Evolutionary conservation across 2,888 invertebrate genomes (phyloP).

Genomic region (Cosmorhoe ocellata): DNA sequence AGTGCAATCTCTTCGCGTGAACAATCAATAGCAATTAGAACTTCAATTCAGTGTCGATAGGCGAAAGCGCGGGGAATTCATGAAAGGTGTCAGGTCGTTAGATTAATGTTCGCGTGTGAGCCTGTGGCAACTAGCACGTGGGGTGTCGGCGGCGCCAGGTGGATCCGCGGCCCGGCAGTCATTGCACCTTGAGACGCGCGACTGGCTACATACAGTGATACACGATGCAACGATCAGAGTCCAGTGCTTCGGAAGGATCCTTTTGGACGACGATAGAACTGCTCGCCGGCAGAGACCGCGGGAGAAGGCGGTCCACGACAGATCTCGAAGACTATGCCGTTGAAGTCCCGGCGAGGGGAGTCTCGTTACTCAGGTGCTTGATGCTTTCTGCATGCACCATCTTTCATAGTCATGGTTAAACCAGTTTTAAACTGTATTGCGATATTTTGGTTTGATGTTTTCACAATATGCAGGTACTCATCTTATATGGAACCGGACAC

Average conservation of each 20-base stretch:
- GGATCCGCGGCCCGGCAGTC: slow-evolving; percentile 61
- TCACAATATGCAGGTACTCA: too few species aligned
- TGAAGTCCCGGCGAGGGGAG: slow-evolving; percentile 50
- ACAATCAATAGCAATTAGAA: slow-evolving; percentile 48
- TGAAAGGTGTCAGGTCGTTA: slow-evolving; percentile 60
- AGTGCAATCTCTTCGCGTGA: slow-evolving; percentile 20
- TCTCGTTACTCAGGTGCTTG: slow-evolving; percentile 67
- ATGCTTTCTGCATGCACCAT: slow-evolving; percentile 18
- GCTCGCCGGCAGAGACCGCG: slow-evolving; percentile 71
- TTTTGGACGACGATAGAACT: slow-evolving; percentile 86
- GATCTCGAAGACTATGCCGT: slow-evolving; percentile 62
- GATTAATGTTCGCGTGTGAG: slow-evolving; percentile 78
- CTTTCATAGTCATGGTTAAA: not conserved
- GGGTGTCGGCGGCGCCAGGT: slow-evolving; percentile 54
- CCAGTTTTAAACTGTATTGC: not conserved
- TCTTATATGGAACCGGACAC: too few species aligned
- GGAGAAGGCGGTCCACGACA: slow-evolving; percentile 71
- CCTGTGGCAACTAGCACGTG: slow-evolving; percentile 46
- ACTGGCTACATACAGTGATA: slow-evolving; percentile 55
- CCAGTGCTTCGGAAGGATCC: slow-evolving; percentile 72
- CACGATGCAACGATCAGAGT: slow-evolving; percentile 67
- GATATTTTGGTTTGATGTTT: not conserved
- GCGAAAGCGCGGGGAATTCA: slow-evolving; percentile 32
- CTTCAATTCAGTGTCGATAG: slow-evolving; percentile 43
- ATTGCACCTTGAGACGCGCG: slow-evolving; percentile 72